Evolutionary conservation across 2,888 invertebrate genomes (phyloP), one percentile per base, ranked within the genome.

Genomic region (Prosopocoilus inquinatus): DNA sequence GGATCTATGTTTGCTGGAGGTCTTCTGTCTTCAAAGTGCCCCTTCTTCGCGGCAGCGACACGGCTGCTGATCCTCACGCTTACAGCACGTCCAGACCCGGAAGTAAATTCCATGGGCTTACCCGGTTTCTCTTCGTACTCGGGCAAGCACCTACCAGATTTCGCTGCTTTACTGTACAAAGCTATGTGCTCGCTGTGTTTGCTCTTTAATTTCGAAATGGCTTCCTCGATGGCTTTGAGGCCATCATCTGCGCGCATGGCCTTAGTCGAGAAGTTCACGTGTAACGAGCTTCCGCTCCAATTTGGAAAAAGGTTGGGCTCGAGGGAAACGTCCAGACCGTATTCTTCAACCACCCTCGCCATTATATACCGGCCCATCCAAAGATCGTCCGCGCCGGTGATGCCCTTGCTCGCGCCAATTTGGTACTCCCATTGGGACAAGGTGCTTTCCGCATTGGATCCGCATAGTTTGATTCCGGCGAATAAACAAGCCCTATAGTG

Each of bases 211-310:
- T 85, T 87, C 65, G 88, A 84, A 64, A 92, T 90, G 1, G 91
- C 91, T 47, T 80, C 80, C 67, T 91, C 86, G 58, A 92, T 91
- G 62, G 83, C 86, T 55, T 77, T 76, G 1, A 67, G 45, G 28
- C 64, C 64, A 28, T 82, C 83, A 0, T 88, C 84, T 1, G 84
- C 81, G 46, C 96, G 83, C 94, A 94, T 96, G 9, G 78, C 80
- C 65, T 87, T 85, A 0, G 94, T 93, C 55, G 94, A 94, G 80
- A 94, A 94, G 75, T 95, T 96, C 50, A 89, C 89, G 75, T 96
- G 95, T 64, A 91, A 91, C 1, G 95, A 92, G 9, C 11, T 32
- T 8, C 86, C 86, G 60, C 80, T 80, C 80, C 81, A 81, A 62
- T 80, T 75, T n/a, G 78, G 79, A 56, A 78, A 72, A 4, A 78